Conservation (phyloP, 2,888 invertebrate species). For the Melanostoma scalare region DNA sequence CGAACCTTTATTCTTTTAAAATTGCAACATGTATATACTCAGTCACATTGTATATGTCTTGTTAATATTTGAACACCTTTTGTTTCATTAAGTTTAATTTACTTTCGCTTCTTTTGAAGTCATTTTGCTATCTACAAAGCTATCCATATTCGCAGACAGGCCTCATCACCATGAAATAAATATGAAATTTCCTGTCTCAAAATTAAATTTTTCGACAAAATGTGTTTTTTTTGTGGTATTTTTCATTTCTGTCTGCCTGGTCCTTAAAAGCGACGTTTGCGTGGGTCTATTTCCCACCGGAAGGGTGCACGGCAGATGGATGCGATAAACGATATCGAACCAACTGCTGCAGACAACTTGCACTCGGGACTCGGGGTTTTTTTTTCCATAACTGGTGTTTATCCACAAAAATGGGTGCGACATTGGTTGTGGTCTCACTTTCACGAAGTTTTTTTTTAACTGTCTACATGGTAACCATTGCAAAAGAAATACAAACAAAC, state of each 20-base stretch:
- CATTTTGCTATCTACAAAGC: background rate
- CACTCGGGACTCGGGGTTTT: background rate
- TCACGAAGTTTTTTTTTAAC: constrained; percentile 27
- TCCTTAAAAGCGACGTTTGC: constrained; percentile 45
- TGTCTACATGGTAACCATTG: constrained; percentile 6
- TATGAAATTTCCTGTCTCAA: constrained; percentile 47
- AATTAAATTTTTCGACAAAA: constrained; percentile 50
- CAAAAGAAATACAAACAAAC: constrained; percentile 12
- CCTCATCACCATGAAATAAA: constrained; percentile 32
- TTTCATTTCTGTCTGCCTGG: constrained; percentile 8
- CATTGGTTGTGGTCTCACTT: constrained; percentile 41
- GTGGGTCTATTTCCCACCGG: constrained; percentile 30
- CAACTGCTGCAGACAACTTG: constrained; percentile 33
- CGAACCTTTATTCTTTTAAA: no score
- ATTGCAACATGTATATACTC: no score
- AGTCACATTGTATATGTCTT: background rate
- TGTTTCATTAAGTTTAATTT: background rate
- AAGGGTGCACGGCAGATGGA: constrained; percentile 33
- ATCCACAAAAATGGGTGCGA: constrained; percentile 46
- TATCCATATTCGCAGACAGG: background rate
- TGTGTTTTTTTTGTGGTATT: constrained; percentile 14
- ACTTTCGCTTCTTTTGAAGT: background rate
- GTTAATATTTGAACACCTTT: constrained; percentile 7
- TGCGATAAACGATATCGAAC: constrained; percentile 14
- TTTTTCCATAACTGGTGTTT: background rate